Evolutionary conservation across 2,888 invertebrate genomes (phyloP), one percentile per base, ranked within the genome.

Genomic region (Elmis aenea): DNA sequence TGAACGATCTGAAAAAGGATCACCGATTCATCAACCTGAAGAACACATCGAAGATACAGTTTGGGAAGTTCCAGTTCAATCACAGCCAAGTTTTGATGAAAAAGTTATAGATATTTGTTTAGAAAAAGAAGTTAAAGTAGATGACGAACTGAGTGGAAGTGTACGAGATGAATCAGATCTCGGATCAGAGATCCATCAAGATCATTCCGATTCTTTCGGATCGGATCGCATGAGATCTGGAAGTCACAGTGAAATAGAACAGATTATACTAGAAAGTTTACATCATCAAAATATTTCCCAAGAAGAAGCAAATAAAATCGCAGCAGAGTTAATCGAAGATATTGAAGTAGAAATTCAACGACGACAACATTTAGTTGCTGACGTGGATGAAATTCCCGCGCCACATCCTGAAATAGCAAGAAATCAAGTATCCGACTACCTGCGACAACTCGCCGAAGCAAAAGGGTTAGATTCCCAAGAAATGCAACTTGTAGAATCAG

Each of bases 321-420:
- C 75, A 2, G 64, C 69, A 42, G 68, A 71, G 45, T 56, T 75
- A 29, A 62, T 76, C 2, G 69, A 69, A 34, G 72, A 74, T 52
- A 74, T 75, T 41, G 75, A 76, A 57, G 62, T 59, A 2, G 74
- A 74, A 58, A 69, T 74, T n/a, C 66, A 69, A 38, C 67, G 67
- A 46, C 59, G 69, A 13, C 59, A 57, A 16, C 42, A 49, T 6
- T 22, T 45, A 5, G 36, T 39, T 0, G 30, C 35, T 13, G 36
- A 37, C 10, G 35, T 31, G 5, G 13, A 23, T 3, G 48, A 53
- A 13, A 39, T 45, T 14, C 48, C 45, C 9, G 45, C 46, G 23
- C 51, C 54, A 12, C 49, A 51, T 23, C 48, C 55, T 5, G 61
- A 64, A 46, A 51, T 59, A 25, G 55, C 60, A 6, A 57, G 58